These are phyloP conservation scores for Uloborus diversus DNA, from an alignment of 1,140 invertebrate species.

Conservation along the genomic window DNA sequence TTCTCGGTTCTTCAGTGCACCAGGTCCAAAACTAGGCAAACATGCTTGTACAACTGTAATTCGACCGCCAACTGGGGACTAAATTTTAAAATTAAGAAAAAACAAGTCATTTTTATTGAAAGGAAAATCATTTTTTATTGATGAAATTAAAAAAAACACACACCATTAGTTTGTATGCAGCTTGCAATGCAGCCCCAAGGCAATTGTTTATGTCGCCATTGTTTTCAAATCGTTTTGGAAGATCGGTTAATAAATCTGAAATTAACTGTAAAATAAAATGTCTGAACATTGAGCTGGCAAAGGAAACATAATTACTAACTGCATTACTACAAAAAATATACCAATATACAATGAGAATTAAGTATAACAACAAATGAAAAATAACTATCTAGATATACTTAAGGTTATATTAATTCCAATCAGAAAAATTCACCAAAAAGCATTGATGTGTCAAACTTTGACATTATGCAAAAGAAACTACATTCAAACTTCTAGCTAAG, in stretches of 20 bases:
- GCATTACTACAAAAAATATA: too few relatives aligned
- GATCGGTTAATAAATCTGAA: slow-evolving; percentile 78
- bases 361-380: too few relatives aligned
- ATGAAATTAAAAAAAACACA: too few relatives aligned
- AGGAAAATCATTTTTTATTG: background rate
- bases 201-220: slow-evolving; percentile 82
- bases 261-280: slow-evolving; percentile 69
- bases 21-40: slow-evolving; percentile 90
- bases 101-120: background rate
- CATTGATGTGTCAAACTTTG: too few relatives aligned
- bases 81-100: slow-evolving; percentile 59
- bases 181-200: slow-evolving; percentile 90
- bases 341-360: too few relatives aligned
- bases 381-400: too few relatives aligned
- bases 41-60: slow-evolving; percentile 93
- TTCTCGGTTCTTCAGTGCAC: slow-evolving; percentile 83
- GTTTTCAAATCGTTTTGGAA: slow-evolving; percentile 79
- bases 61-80: slow-evolving; percentile 91
- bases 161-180: slow-evolving; percentile 91
- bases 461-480: too few relatives aligned
- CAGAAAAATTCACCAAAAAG: too few relatives aligned
- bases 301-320: too few relatives aligned
- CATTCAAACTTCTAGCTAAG: too few relatives aligned
- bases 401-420: too few relatives aligned
- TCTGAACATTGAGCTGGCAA: background rate